phyloP scores from a whole-genome alignment of 1,140 invertebrate species.

The Bradysia coprophila region DNA sequence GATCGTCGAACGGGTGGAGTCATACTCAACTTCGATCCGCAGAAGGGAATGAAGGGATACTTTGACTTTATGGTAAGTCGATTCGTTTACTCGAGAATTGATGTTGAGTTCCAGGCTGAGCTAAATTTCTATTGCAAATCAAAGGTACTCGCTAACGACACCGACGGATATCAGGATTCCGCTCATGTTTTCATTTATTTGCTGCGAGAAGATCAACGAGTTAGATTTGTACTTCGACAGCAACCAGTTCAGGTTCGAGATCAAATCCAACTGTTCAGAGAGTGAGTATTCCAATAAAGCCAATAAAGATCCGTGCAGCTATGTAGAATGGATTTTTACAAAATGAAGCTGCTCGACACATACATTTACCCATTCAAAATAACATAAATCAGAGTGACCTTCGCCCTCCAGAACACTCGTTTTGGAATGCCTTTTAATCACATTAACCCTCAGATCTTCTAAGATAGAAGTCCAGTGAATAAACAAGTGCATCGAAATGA shows the following conservation, averaged over 20 bases:
- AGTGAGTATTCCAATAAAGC: constrained; percentile 30
- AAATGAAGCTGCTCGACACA: too few relatives aligned
- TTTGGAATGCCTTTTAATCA: too few relatives aligned
- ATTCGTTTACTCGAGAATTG: too few relatives aligned
- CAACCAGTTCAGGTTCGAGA: constrained; percentile 70
- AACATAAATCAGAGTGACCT: too few relatives aligned
- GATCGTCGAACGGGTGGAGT: constrained; percentile 63
- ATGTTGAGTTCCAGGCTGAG: background rate
- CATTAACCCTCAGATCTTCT: too few relatives aligned
- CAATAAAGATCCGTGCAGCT: constrained; percentile 5
- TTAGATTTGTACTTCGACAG: constrained; percentile 77
- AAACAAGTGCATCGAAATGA: too few relatives aligned
- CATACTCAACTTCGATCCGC: constrained; percentile 83
- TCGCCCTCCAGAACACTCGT: too few relatives aligned
- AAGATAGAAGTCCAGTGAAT: too few relatives aligned
- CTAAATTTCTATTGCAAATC: too few relatives aligned
- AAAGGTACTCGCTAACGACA: constrained; percentile 71
- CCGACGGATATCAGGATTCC: constrained; percentile 53
- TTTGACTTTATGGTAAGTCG: constrained; percentile 67
- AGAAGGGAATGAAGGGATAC: constrained; percentile 91
- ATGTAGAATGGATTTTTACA: too few relatives aligned
- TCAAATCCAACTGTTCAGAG: constrained; percentile 57
- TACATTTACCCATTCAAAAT: too few relatives aligned
- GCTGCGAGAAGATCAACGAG: constrained; percentile 78
- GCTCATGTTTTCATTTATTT: constrained; percentile 80